Percentiles rank a stretch among this genome's conserved stretches.
Conservation (phyloP, 2,113 vertebrate species). For the Osmerus mordax region DNA sequence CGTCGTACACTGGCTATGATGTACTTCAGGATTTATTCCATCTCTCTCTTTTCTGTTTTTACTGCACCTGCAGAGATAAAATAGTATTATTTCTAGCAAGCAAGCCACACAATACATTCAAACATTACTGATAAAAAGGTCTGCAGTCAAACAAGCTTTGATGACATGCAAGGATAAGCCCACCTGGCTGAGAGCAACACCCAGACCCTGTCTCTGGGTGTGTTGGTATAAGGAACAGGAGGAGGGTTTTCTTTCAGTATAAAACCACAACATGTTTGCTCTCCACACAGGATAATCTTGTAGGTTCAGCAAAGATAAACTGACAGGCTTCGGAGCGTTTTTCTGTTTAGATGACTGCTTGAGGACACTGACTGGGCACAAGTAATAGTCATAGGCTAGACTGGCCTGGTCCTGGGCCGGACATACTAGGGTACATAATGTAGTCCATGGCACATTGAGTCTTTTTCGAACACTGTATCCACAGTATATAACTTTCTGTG, state of each 20-base stretch:
- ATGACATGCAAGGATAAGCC: conserved; percentile 32
- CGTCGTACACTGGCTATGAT: too few species aligned
- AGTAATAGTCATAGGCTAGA: background rate
- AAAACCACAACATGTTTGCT: conserved; percentile 26
- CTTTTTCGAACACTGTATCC: too few species aligned
- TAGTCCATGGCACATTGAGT: too few species aligned
- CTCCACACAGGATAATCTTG: conserved; percentile 29
- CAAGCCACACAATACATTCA: conserved; percentile 11
- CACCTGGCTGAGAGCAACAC: background rate
- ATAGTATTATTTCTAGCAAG: conserved; percentile 26
- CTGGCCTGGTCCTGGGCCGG: background rate
- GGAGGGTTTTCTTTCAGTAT: conserved; percentile 6
- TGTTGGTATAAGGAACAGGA: background rate
- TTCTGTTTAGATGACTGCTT: too few species aligned
- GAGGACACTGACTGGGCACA: too few species aligned
- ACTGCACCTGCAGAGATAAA: conserved; percentile 36
- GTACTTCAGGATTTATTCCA: too few species aligned
- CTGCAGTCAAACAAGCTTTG: conserved; percentile 56
- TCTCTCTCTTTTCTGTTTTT: background rate
- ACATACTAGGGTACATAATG: too few species aligned
- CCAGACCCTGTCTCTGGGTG: conserved; percentile 7
- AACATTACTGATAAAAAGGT: conserved; percentile 38
- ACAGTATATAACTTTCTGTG: too few species aligned
- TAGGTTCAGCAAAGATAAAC: conserved; percentile 33
- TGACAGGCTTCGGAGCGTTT: too few species aligned